Base-by-base conservation (phyloP, 2,113 vertebrate species). In the Oenanthe melanoleuca region DNA sequence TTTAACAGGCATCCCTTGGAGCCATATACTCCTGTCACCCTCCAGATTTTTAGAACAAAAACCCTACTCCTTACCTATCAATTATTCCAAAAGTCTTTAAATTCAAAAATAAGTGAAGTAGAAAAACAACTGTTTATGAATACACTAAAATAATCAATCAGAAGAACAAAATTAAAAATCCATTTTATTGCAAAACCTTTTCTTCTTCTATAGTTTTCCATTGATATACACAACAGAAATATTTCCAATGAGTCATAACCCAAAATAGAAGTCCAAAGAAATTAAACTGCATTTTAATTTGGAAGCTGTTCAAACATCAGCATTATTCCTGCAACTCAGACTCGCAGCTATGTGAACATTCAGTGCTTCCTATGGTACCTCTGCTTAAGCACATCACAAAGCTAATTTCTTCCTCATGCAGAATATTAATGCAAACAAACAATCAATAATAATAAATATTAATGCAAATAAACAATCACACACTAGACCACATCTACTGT, bases 351-450 rank as follows among this genome's bases (percentile, higher is more conserved):
- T 0, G 0, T 52, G 59, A 82, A 49, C 38, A 52, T 2, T 29
- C 0, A 66, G 14, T 0, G 1, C 56, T 59, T 73, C 26, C n/a
- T 1, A 7, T 4, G 26, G 26, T 19, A 31, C 26, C 25, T 84
- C 3, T 44, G 21, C 40, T 64, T 49, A 38, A 84, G 49, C 44
- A 55, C 1, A 3, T 34, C 57, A 89, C 61, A 85, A 56, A 87
- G 60, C 31, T 50, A 10, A 45, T 45, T 37, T 44, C 56, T 44
- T 52, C 85, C 57, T 89, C 59, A 19, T 8, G 25, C n/a, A 53
- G 9, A 23, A 19, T 12, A 53, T 57, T 69, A 79, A 37, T 12
- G 59, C n/a, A 45, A 66, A 84, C 16, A 42, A 80, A 21, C 19
- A 53, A 45, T 12, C 29, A 34, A n/a, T 31, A 50, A 42, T 21